These are phyloP conservation scores for Sphinx pinastri DNA, from an alignment of 2,888 invertebrate genomes.

Conservation along the genomic window DNA sequence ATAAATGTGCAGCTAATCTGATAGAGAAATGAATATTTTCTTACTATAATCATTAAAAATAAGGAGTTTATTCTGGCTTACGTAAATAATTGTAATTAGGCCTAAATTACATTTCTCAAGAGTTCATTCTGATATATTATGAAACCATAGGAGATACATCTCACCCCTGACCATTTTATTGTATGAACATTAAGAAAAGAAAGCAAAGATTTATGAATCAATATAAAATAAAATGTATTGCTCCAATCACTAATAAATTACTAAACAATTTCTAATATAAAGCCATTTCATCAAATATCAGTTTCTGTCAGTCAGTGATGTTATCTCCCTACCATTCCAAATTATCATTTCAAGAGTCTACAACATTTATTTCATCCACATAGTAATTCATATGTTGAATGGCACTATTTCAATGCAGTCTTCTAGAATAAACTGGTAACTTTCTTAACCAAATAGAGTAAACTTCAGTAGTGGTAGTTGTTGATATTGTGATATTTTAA, in stretches of 20 bases:
- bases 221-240: too few species aligned
- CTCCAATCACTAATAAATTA: too few species aligned
- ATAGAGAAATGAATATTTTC: slow-evolving; percentile 19
- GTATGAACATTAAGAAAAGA: neutral
- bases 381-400: neutral
- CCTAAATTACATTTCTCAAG: neutral
- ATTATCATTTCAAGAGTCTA: neutral
- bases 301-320: neutral
- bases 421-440: neutral
- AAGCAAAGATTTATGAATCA: too few species aligned
- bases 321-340: neutral
- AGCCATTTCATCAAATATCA: neutral
- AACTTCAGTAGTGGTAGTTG: slow-evolving; percentile 65
- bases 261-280: neutral
- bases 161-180: neutral
- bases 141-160: neutral
- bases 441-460: slow-evolving; percentile 31
- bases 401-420: neutral
- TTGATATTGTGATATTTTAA: slow-evolving; percentile 82
- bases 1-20: slow-evolving; percentile 12
- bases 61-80: slow-evolving; percentile 14
- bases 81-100: slow-evolving; percentile 6
- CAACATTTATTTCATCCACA: neutral
- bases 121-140: neutral
- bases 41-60: slow-evolving; percentile 16